Evolutionary conservation across 1,140 invertebrate genomes (phyloP), one percentile per base, ranked within the genome.

Genomic region (Formica exsecta): DNA sequence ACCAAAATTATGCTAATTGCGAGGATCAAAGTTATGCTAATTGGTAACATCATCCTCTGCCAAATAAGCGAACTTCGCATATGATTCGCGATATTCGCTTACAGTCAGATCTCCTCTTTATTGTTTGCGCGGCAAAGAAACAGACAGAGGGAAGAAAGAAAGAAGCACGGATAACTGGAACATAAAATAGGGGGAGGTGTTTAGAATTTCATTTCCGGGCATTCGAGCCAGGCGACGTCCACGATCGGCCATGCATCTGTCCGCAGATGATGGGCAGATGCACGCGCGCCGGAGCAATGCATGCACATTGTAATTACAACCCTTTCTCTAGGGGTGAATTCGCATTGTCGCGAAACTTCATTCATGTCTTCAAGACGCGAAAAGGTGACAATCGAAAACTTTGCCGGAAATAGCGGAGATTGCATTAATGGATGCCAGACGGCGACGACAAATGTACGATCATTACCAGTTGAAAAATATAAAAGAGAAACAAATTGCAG

Each of bases 201-300:
- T 92, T 92, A 92, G 92, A 92, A 92, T 92, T 92, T 92, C 92
- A 92, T 92, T 92, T 92, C 92, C 92, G 92, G 92, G 87, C 91
- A 90, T 92, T 87, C 86, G 87, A 57, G 64, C 74, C 85, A 86
- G 41, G 13, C 83, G 84, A 70, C 85, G 86, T 76, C 75, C 76
- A 73, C 76, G 71, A 88, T 48, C 59, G 75, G 61, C 54, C 76
- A 65, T 83, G 87, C 92, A 93, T 93, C 92, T 93, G 92, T 92
- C 92, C 87, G 90, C 92, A 92, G 92, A 93, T 93, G 92, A 92
- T 84, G 90, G 90, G 92, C 92, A 93, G 92, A 93, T 93, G 92
- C 91, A 91, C 87, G 86, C 83, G 75, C 57, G 36, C 36, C 80
- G 62, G 81, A 68, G 88, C 81, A 90, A 90, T 89, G 64, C 90